Evolutionary conservation across 35 echinoderm and acorn worm species (phyloP).

Genomic region (Acanthaster planci): DNA sequence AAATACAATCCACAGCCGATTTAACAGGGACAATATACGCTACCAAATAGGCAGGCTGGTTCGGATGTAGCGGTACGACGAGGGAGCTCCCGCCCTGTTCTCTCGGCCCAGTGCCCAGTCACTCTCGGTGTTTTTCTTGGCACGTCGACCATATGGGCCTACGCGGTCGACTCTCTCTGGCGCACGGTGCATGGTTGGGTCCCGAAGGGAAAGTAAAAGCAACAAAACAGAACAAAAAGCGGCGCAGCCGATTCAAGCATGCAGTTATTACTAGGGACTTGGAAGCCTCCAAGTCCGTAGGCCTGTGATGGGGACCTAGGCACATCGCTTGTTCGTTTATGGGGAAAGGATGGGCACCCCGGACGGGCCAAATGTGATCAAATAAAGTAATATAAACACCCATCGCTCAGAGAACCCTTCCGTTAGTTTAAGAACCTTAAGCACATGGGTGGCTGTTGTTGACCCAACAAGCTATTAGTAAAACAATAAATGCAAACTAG

Average conservation of each 20-base stretch:
- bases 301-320: too few relatives aligned
- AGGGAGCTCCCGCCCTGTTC: conserved; percentile 1
- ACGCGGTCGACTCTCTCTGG: neutral
- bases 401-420: neutral
- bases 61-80: neutral
- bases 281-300: too few relatives aligned
- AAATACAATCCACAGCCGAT: conserved; percentile 16
- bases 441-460: neutral
- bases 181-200: too few relatives aligned
- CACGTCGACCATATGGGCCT: conserved; percentile 19
- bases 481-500: conserved; percentile 2
- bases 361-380: neutral
- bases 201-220: too few relatives aligned
- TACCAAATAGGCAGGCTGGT: conserved; percentile 28
- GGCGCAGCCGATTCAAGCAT: too few relatives aligned
- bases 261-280: too few relatives aligned
- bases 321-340: too few relatives aligned
- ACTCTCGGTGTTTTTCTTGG: conserved; percentile 28
- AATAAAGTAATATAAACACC: neutral
- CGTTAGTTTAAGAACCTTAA: neutral
- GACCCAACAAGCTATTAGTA: conserved; percentile 9
- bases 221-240: too few relatives aligned
- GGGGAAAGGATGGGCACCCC: neutral
- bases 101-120: neutral
- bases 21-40: conserved; percentile 19